Base-by-base conservation (phyloP, 2,888 invertebrate species). In the Eupithecia subumbrata region DNA sequence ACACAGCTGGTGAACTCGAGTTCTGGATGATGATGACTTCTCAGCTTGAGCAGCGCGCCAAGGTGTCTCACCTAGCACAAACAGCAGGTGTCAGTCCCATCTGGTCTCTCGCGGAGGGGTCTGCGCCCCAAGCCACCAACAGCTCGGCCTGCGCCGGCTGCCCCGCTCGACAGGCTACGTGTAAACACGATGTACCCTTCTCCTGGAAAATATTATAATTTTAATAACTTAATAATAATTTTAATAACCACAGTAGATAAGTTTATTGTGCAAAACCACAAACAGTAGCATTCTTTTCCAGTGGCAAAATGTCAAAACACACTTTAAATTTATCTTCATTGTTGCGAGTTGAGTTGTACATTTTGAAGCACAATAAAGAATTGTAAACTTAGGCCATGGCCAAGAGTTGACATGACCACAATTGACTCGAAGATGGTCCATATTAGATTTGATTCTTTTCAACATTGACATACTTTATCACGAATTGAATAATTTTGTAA, bases 161-260 rank as follows among this genome's bases (percentile, higher is more conserved):
- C 5, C 98, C 98, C 77, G 98, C 98, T 86, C 98, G 97, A 68
- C 98, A 98, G 4, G 99, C 99, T 73, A 99, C 98, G 91, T 99
- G 99, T 77, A 99, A 93, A 8, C 99, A 98, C 37, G 97, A 97
- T 63, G 97, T 98, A 64, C 98, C 98, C 89, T 98, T 99, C 88
- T 99, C 99, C 97, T 98, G 85, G 2, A 87, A 63, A 68, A 18
- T 70, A 75, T 34, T 68, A 40, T 7, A n/a, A 18, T 37, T 66
- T 18, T n/a, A 11, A 22, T 56, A 56, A 56, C 22, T 9, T 9
- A 12, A n/a, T n/a, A n/a, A 40, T 7, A n/a, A 18, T 37, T 66
- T 18, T n/a, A 11, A 22, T 56, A 56, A 11, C 56, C 56, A 52
- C 52, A 22, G n/a, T 56, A 56, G n/a, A 52, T 52, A 5, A 18